These are phyloP conservation scores for Microtus ochrogaster DNA, from an alignment of 2,113 vertebrate species.

Conservation along the genomic window DNA sequence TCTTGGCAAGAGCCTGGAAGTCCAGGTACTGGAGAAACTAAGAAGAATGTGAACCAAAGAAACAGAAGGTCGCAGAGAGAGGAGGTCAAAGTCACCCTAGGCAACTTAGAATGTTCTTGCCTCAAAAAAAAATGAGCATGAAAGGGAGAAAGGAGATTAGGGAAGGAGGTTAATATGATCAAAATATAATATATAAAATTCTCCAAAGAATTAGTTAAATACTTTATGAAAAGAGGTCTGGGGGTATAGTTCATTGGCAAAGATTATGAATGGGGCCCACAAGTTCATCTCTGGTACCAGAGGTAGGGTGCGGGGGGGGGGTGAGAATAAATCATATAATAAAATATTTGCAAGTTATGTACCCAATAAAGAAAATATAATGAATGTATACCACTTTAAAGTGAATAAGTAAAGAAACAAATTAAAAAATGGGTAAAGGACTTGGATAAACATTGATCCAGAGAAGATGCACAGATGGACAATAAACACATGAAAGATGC, in stretches of 20 bases:
- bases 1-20: neutral
- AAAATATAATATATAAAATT: neutral
- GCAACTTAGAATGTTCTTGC: neutral
- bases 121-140: neutral
- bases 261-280: neutral
- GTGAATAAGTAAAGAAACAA: neutral
- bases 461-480: neutral
- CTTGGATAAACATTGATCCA: neutral
- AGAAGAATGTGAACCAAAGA: neutral
- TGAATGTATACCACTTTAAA: neutral
- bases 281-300: neutral
- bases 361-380: neutral
- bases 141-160: neutral
- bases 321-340: neutral
- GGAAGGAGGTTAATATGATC: neutral
- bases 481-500: neutral
- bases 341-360: constrained; percentile 7
- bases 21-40: neutral
- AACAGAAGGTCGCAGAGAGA: no score
- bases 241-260: neutral
- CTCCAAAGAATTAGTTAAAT: neutral
- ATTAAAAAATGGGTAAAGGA: neutral
- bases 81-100: neutral
- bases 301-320: no score
- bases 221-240: neutral